Evolutionary conservation across 2,113 vertebrate species (phyloP), one percentile per base, ranked within the genome.

Genomic region (Ascaphus truei): DNA sequence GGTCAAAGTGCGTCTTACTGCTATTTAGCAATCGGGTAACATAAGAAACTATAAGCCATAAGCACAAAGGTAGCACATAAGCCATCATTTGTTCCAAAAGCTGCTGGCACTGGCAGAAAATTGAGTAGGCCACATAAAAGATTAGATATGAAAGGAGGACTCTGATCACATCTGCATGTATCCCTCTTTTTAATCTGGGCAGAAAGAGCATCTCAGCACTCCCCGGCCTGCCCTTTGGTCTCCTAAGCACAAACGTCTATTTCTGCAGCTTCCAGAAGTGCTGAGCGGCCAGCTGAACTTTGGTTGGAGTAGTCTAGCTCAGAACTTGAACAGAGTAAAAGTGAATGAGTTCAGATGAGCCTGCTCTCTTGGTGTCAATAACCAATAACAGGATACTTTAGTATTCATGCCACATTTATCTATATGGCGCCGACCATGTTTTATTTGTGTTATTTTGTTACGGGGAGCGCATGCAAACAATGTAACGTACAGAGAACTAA

Each of bases 191-290:
- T 39, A 50, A 39, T 69, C 45, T 60, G 45, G 22, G 45, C 67
- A 60, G 67, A 71, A 71, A 71, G 12, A 39, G 67, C 67, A 25
- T 61, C 57, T 71, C 67, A 71, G 67, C 67, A 71, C 45, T 71
- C 34, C 45, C 12, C 33, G 53, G 30, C 22, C 33, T 41, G 67
- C 45, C 57, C 67, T 71, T 71, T 61, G 57, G 31, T 52, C 67
- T 37, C n/a, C n/a, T 41, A 34, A 48, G 66, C 60, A 52, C 9
- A 29, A 25, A 11, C 23, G 56, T 20, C 43, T 41, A 10, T 51
- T 30, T 43, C 9, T 9, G 51, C 43, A 37, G 18, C 66, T 60
- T 26, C 56, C 33, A 31, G 45, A 52, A 52, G 31, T 71, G 67
- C 67, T 71, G 67, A 71, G 45, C 51, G 7, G 15, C 25, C 18